A percentile compares a stretch with the other conserved stretches of the same genome.
phyloP scores from a whole-genome alignment of 2,113 vertebrate species.

The Gymnorhina tibicen region DNA sequence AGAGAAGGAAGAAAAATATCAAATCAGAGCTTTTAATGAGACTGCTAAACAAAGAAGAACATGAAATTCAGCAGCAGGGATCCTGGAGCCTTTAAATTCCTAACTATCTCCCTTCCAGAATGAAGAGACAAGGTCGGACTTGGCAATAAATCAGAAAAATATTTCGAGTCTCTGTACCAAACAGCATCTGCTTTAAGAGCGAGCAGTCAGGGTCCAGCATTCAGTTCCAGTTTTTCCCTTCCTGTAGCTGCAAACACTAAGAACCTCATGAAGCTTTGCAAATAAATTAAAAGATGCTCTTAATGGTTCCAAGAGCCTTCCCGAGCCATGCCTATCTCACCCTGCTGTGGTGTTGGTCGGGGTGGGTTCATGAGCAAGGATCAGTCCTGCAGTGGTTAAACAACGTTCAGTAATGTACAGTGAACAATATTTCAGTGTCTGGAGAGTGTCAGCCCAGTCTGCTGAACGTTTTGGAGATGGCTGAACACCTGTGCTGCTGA shows the following conservation, averaged over 20 bases:
- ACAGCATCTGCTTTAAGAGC: conserved; percentile 27
- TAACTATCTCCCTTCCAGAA: conserved; percentile 21
- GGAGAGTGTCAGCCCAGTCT: background rate
- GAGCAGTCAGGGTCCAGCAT: background rate
- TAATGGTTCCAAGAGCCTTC: background rate
- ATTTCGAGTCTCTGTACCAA: conserved; percentile 26
- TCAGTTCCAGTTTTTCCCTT: background rate
- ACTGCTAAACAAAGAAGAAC: background rate
- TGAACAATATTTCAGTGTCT: background rate
- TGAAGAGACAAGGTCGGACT: conserved; percentile 36
- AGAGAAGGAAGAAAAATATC: background rate
- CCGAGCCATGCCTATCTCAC: background rate
- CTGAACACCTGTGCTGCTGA: conserved; percentile 30
- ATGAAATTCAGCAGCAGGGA: background rate
- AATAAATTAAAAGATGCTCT: background rate
- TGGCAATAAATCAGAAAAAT: conserved; percentile 52
- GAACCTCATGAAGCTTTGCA: background rate
- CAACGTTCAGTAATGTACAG: background rate
- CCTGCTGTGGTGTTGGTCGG: background rate
- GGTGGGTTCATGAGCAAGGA: background rate
- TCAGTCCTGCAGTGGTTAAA: background rate
- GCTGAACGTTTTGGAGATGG: background rate
- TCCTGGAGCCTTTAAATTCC: background rate
- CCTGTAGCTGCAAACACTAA: background rate
- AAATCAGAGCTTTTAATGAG: background rate